phyloP scores from a whole-genome alignment of 1,140 invertebrate species.

The Sarcophaga bullata region DNA sequence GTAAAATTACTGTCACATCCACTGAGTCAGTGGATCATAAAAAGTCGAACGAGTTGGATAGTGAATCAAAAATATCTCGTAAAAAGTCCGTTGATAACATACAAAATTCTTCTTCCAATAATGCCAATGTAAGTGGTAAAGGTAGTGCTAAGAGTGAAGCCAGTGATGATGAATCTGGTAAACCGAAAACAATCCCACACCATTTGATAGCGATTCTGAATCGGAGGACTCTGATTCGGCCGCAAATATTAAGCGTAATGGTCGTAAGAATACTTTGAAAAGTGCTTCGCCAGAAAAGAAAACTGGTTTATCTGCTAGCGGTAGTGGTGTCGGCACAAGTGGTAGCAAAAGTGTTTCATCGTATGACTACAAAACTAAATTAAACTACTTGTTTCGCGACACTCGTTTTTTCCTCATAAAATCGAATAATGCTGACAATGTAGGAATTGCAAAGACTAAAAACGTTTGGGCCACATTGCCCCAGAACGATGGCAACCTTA shows the following conservation, averaged over 20 bases:
- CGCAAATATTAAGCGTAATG: constrained; percentile 61
- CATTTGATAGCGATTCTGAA: constrained; percentile 51
- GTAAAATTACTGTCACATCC: constrained; percentile 32
- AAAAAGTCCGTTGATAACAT: constrained; percentile 48
- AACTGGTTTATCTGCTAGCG: constrained; percentile 30
- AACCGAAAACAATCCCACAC: constrained; percentile 52
- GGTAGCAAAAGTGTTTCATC: constrained; percentile 69
- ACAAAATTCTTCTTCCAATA: constrained; percentile 42
- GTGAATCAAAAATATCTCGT: constrained; percentile 50
- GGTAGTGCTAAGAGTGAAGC: constrained; percentile 55
- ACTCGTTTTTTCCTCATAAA: constrained; percentile 97
- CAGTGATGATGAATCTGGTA: constrained; percentile 55
- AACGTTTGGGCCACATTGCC: constrained; percentile 98
- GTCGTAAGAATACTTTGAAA: constrained; percentile 53
- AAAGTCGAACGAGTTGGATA: constrained; percentile 22
- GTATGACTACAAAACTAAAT: constrained; percentile 86
- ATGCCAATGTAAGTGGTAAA: constrained; percentile 31
- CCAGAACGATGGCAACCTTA: constrained; percentile 96
- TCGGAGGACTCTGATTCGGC: constrained; percentile 62
- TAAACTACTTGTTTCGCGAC: constrained; percentile 95
- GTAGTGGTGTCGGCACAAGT: not conserved
- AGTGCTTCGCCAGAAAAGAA: constrained; percentile 56
- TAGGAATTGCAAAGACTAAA: constrained; percentile 92
- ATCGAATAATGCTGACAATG: constrained; percentile 97
- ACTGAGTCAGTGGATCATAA: constrained; percentile 48